Evolutionary conservation across 1,140 invertebrate species (phyloP), one percentile per base, ranked within the genome.

Genomic region (Megathymus violae): DNA sequence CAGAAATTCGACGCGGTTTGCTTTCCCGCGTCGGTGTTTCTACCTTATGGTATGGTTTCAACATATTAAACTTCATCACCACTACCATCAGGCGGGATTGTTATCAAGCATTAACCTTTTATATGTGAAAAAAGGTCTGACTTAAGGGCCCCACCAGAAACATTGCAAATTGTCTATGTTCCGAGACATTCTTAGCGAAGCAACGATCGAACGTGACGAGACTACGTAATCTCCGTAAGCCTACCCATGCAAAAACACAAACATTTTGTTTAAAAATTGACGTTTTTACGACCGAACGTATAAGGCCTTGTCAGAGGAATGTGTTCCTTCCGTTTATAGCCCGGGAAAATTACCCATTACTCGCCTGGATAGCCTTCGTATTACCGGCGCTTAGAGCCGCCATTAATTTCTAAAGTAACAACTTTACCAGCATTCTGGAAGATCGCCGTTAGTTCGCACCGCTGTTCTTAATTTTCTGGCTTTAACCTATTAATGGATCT

Each of bases 311-410:
- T 54, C 58, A 46, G 56, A 48, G 41, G 56, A 63, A 66, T 58
- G 62, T 69, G 67, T 73, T 69, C 40, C 70, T 62, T 38, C 27
- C 62, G 48, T 71, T 79, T 75, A 76, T 73, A 64, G 60, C 61
- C 31, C 43, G 56, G 62, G 68, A 66, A 78, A 80, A 76, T 78
- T 80, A 73, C 69, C 69, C 76, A 73, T 80, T 78, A 72, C 67
- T 62, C 67, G 70, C 50, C 47, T 62, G 31, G 69, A 64, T 71
- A 67, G 64, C 47, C 46, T 34, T 17, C 50, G 56, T 63, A 68
- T 73, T 75, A 71, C 59, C 68, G 62, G 69, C 63, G 64, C 64
- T 67, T 48, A 64, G 44, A 47, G 34, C 64, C 58, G 68, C 58
- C 58, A 59, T 72, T 68, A 74, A 60, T 71, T 66, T 58, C 43